Evolutionary conservation across 2,113 vertebrate species (phyloP).

Genomic region (Rhynchomys soricoides): DNA sequence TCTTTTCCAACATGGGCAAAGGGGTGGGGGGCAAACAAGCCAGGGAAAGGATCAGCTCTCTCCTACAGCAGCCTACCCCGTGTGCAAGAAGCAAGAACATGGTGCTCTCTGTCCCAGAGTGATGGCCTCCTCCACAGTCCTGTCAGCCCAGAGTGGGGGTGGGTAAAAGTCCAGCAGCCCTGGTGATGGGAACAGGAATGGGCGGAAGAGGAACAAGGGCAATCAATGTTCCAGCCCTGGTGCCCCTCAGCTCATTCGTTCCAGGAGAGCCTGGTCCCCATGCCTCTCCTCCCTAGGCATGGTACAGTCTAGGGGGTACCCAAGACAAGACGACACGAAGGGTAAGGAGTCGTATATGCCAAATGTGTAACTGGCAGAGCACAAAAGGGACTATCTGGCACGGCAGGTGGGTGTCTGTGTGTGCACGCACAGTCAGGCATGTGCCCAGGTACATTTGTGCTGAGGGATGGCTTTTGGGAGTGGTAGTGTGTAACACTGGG

Average conservation of each 20-base stretch:
- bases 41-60: neutral
- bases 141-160: neutral
- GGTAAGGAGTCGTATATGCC: neutral
- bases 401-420: neutral
- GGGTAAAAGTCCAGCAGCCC: neutral
- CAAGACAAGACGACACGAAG: neutral
- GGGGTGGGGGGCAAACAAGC: neutral
- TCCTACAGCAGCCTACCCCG: neutral
- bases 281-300: neutral
- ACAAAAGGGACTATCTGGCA: neutral
- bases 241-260: neutral
- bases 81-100: neutral
- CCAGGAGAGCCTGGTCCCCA: neutral
- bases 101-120: neutral
- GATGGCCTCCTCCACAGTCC: too few relatives aligned
- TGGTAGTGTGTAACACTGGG: neutral
- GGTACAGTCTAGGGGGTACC: neutral
- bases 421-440: neutral
- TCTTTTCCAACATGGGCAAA: neutral
- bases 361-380: neutral
- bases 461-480: slow-evolving; percentile 43
- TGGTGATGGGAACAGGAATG: neutral
- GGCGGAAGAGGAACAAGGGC: neutral
- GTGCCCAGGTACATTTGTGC: neutral
- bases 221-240: neutral